Percentiles rank a stretch among this genome's conserved stretches.
phyloP scores from a whole-genome alignment of 2,888 invertebrate species.

The Agrilus mali region DNA sequence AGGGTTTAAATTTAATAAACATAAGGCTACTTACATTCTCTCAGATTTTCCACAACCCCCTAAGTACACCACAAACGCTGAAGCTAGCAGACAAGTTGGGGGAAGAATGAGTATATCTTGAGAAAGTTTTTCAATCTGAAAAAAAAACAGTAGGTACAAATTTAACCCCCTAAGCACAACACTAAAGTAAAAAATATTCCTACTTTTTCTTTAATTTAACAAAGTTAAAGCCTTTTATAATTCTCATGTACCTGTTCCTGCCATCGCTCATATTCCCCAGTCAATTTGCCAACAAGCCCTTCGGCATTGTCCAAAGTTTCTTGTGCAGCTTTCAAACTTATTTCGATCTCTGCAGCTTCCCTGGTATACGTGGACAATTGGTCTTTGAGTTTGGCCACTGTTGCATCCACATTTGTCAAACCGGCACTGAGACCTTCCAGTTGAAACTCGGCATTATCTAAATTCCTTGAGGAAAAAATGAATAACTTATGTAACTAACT shows the following conservation, averaged over 20 bases:
- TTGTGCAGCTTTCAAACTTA: constrained; percentile 64
- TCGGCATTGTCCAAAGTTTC: constrained; percentile 68
- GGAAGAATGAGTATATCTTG: constrained; percentile 50
- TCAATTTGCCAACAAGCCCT: constrained; percentile 71
- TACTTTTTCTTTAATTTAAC: no score
- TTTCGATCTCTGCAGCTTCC: constrained; percentile 87
- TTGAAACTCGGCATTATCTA: constrained; percentile 70
- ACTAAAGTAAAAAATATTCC: no score
- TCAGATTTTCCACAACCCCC: no score
- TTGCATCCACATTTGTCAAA: constrained; percentile 65
- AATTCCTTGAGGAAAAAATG: constrained; percentile 43
- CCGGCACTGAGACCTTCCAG: constrained; percentile 66
- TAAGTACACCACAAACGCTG: constrained; percentile 69
- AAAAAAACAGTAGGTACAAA: constrained; percentile 6
- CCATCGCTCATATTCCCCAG: constrained; percentile 85
- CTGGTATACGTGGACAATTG: constrained; percentile 78
- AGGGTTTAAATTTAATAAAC: no score
- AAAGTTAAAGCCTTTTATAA: no score
- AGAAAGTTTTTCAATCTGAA: constrained; percentile 47
- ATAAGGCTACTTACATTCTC: no score
- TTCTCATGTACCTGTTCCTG: constrained; percentile 57
- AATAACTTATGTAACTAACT: constrained; percentile 2
- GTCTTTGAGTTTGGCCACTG: constrained; percentile 63
- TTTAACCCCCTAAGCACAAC: no score
- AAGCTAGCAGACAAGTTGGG: constrained; percentile 53